These are phyloP conservation scores for Habrosyne pyritoides DNA, from an alignment of 2,888 invertebrate genomes.

Conservation along the genomic window DNA sequence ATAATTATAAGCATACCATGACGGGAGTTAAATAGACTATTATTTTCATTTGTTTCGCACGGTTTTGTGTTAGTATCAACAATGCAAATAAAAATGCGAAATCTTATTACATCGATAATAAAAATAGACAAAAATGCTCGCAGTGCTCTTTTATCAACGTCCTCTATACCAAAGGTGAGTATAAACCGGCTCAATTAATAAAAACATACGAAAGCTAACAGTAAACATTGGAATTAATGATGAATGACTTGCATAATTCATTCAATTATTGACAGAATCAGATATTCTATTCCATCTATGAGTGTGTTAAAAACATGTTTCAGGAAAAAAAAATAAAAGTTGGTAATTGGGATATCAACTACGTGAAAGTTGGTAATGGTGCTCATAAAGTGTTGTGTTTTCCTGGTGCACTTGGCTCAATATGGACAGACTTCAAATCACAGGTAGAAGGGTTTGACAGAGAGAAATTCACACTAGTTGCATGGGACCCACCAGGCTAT, in stretches of 20 bases:
- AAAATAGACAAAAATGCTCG: conserved; percentile 27
- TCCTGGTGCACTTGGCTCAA: conserved; percentile 92
- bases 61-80: conserved; percentile 1
- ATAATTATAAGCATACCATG: no score
- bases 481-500: conserved; percentile 95
- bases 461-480: conserved; percentile 85
- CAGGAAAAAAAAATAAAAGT: conserved; percentile 87
- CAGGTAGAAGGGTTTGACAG: conserved; percentile 87
- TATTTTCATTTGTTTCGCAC: no score
- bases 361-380: conserved; percentile 85
- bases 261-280: not conserved
- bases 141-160: conserved; percentile 35
- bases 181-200: not conserved
- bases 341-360: conserved; percentile 81
- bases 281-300: not conserved
- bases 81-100: conserved; percentile 36
- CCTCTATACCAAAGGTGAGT: conserved; percentile 41
- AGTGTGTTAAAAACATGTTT: conserved; percentile 30
- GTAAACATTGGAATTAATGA: no score
- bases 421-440: conserved; percentile 92
- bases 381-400: conserved; percentile 86
- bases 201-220: no score
- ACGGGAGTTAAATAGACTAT: no score
- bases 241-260: not conserved
- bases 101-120: conserved; percentile 21